Evolutionary conservation across 2,113 vertebrate genomes (phyloP).

Genomic region (Tapirus terrestris): DNA sequence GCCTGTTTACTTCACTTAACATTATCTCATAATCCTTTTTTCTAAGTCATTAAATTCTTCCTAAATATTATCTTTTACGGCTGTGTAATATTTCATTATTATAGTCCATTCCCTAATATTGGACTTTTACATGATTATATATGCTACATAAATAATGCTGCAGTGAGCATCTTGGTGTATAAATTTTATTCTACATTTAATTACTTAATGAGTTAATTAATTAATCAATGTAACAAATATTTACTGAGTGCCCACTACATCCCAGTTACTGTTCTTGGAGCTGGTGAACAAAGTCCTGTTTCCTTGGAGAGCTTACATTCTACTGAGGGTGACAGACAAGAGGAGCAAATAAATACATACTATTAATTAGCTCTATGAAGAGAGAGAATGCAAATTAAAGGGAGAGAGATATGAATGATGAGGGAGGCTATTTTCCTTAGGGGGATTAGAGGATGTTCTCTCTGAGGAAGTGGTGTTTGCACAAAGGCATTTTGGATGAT

Average conservation of each 20-base stretch:
- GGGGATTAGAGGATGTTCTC: background rate
- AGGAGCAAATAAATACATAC: background rate
- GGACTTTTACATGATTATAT: background rate
- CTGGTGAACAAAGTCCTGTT: background rate
- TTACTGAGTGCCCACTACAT: background rate
- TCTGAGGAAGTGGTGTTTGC: background rate
- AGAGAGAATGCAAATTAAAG: background rate
- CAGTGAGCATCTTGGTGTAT: background rate
- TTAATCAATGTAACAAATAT: background rate
- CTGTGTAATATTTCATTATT: conserved; percentile 12
- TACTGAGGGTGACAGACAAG: background rate
- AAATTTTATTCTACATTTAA: background rate
- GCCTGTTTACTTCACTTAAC: conserved; percentile 46
- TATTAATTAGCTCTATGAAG: background rate
- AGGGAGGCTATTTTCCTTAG: background rate
- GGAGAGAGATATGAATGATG: background rate
- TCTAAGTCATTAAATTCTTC: background rate
- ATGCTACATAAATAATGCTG: background rate
- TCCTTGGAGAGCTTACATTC: background rate
- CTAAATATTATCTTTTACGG: conserved; percentile 22
- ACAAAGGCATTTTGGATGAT: background rate
- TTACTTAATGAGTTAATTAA: background rate
- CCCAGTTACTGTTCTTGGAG: background rate
- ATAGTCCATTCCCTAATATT: background rate
- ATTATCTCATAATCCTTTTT: background rate